Conservation (phyloP, 2,113 vertebrate genomes). For the Amia ocellicauda region DNA sequence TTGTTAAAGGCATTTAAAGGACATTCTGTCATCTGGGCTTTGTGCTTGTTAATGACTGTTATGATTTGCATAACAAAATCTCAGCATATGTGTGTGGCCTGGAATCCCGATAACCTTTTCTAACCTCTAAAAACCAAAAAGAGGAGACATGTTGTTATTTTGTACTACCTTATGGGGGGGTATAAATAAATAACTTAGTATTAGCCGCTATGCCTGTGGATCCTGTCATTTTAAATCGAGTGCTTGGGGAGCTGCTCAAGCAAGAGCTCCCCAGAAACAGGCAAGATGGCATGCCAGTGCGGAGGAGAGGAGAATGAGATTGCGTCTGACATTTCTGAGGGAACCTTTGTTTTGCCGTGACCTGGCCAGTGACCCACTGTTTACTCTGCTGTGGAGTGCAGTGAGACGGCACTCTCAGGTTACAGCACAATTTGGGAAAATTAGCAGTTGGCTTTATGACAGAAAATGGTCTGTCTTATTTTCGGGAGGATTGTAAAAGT, state of each 20-base stretch:
- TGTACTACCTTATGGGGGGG: no score
- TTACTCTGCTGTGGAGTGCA: conserved; percentile 63
- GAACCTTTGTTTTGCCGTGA: conserved; percentile 75
- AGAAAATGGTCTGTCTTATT: conserved; percentile 10
- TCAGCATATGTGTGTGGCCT: no score
- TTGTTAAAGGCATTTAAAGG: no score
- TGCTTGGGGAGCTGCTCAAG: conserved; percentile 31
- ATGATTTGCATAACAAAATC: no score
- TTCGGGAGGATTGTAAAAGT: conserved; percentile 10
- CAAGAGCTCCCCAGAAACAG: conserved; percentile 45
- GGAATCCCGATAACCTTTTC: no score
- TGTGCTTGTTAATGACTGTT: no score
- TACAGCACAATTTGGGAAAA: conserved; percentile 30
- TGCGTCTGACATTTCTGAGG: conserved; percentile 68
- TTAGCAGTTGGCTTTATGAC: conserved; percentile 25
- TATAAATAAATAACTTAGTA: no score
- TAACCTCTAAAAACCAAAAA: no score
- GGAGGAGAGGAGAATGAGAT: conserved; percentile 60
- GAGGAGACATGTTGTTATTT: no score
- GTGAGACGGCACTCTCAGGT: conserved; percentile 49
- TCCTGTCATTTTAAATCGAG: background rate
- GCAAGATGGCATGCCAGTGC: conserved; percentile 41
- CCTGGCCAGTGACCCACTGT: conserved; percentile 73
- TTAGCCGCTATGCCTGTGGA: background rate
- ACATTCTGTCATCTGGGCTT: no score